These are phyloP conservation scores for Caenorhabditis brenneri DNA, from an alignment of 1,140 invertebrate genomes.

Conservation along the genomic window DNA sequence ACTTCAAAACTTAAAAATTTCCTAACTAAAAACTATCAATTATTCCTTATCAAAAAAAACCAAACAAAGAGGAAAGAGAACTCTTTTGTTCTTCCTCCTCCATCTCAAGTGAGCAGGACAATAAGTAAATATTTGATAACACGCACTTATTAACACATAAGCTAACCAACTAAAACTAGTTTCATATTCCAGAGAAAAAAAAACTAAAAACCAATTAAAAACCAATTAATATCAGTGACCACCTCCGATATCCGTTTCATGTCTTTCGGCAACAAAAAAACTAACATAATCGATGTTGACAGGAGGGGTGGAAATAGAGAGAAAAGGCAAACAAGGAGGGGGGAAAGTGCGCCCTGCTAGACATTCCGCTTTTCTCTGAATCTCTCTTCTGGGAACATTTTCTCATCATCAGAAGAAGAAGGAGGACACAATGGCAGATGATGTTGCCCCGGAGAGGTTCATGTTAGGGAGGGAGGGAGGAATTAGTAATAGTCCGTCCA, in stretches of 20 bases:
- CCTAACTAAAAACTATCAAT: background rate
- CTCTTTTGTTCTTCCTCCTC: background rate
- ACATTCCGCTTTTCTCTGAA: background rate
- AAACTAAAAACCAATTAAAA: background rate
- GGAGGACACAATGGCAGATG: background rate
- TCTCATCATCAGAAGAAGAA: background rate
- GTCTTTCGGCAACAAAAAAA: background rate
- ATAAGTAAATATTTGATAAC: conserved; percentile 20
- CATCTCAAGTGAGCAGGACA: background rate
- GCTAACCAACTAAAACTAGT: background rate
- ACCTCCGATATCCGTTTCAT: background rate
- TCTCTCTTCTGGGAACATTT: background rate
- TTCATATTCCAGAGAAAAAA: background rate
- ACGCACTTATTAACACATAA: background rate
- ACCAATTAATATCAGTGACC: background rate
- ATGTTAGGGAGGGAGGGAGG: too few relatives aligned
- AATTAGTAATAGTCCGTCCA: too few relatives aligned
- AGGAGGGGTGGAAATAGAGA: background rate
- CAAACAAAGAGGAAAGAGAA: too few relatives aligned
- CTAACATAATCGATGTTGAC: conserved; percentile 33
- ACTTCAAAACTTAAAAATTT: background rate
- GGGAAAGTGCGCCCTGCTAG: background rate
- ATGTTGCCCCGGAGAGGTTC: too few relatives aligned
- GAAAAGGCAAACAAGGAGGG: background rate
- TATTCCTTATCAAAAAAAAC: too few relatives aligned